phyloP scores from a whole-genome alignment of 2,888 invertebrate species.

The Allygus modestus region DNA sequence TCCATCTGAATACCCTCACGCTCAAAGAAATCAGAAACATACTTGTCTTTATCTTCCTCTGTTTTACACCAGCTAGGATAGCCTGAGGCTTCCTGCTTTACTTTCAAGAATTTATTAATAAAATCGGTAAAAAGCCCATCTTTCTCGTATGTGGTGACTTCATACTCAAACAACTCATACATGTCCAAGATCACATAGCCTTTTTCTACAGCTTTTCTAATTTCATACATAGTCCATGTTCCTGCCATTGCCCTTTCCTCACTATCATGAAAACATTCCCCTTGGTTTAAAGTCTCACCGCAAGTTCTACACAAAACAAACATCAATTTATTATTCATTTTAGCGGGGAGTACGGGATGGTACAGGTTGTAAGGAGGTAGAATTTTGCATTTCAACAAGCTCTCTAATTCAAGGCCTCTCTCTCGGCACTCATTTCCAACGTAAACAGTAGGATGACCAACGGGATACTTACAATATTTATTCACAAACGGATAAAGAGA shows the following conservation, averaged over 20 bases:
- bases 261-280: constrained; percentile 71
- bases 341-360: constrained; percentile 69
- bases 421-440: constrained; percentile 62
- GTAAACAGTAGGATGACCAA: constrained; percentile 67
- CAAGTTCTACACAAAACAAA: constrained; percentile 73
- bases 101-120: constrained; percentile 65
- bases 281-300: constrained; percentile 69
- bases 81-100: constrained; percentile 59
- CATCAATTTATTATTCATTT: constrained; percentile 71
- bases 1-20: constrained; percentile 68
- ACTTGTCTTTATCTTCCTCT: constrained; percentile 61
- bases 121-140: constrained; percentile 67
- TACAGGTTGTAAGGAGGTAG: constrained; percentile 60
- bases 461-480: constrained; percentile 55
- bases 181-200: constrained; percentile 71
- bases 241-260: constrained; percentile 69
- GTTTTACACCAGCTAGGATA: constrained; percentile 24
- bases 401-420: constrained; percentile 11
- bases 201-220: constrained; percentile 70
- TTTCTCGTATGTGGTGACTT: constrained; percentile 63
- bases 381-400: constrained; percentile 28
- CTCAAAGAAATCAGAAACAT: constrained; percentile 52
- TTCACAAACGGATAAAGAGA: constrained; percentile 54
- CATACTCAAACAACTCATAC: constrained; percentile 71
- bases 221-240: constrained; percentile 72